Evolutionary conservation across 2,888 invertebrate species (phyloP), one percentile per base, ranked within the genome.

Genomic region (Siphlonurus alternatus): DNA sequence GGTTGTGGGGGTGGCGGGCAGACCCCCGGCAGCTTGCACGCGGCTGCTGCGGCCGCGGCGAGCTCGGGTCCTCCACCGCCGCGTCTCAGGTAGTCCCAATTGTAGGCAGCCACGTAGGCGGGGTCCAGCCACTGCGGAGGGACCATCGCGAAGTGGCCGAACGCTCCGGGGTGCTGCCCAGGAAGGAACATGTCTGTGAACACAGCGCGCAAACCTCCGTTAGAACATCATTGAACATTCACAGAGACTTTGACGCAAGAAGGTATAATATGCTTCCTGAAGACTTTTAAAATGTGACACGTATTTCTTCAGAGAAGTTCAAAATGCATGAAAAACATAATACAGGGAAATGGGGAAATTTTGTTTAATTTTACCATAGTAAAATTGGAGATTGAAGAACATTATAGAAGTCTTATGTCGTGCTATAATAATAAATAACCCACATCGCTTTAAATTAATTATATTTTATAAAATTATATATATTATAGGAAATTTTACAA

Each of bases 101-200:
- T 84, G 74, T 89, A 89, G 71, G 85, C 84, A 20, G 70, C 70
- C 76, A 90, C 82, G 74, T 89, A 90, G 2, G 72, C 72, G 0
- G 73, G 72, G 72, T 93, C 93, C 69, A 93, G 76, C 88, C 92
- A 91, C 51, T 87, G 87, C 0, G 90, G 87, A 72, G 88, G 89
- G 65, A 92, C 76, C 62, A 74, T 71, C 67, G 93, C 69, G 75
- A 89, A 88, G 1, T 88, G 88, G 71, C 85, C 87, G 74, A 88
- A 88, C 23, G 83, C 83, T 54, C 85, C 86, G 2, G 87, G 87
- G 63, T 81, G 80, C 56, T 76, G 70, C 19, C 79, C 79, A 3
- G 74, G 74, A 61, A 81, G 87, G 72, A 64, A 38, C 38, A 38
- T 38, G 15, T 38, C 38, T 38, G 38, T 38, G 38, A 38, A 38